Base-by-base conservation (phyloP, 2,797 vertebrate species). In the Chloroceryle amazona region DNA sequence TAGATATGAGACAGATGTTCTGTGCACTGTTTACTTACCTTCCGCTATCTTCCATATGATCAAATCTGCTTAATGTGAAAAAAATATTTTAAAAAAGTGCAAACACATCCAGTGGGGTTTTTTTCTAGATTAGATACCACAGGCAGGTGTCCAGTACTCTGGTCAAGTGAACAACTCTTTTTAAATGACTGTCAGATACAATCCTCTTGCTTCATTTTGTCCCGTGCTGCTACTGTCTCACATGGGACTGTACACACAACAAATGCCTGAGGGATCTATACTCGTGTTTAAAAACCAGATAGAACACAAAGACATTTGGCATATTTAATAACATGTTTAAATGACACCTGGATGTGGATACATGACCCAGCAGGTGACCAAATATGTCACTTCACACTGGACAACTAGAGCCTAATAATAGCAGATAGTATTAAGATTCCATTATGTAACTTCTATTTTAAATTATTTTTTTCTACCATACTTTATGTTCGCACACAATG, bases 1-100 rank as follows among this genome's bases (percentile, higher is more conserved):
- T 87, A 81, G 65, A 78, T 90, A 79, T 10, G 35, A 96, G 87
- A 91, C 76, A 95, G 74, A 90, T 96, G 72, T 89, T 94, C 72
- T 52, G 26, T 44, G 23, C 39, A 44, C 31, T 44, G 7, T 52
- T 29, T 11, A 41, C 20, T 89, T 83, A 79, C 44, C 42, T 90
- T 95, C 63, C 51, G 33, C 35, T 89, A 49, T 57, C n/a, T 10
- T 82, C 25, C 46, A 26, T 63, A 49, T 47, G 81, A 94, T 39
- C 46, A 74, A 87, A 81, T 15, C 20, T 52, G 15, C 57, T 90
- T 93, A 81, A 67, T 60, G 41, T 25, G n/a, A 81, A 94, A 55
- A 60, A 91, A 88, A 25, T 28, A 18, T 13, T 14, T 70, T 37
- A 1, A 82, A 35, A 25, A 72, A 4, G 9, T 57, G 62, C 9